Percentiles rank a stretch among this genome's conserved stretches.
Evolutionary conservation across 2,797 vertebrate genomes (phyloP).

Genomic region (Mergus octosetaceus): DNA sequence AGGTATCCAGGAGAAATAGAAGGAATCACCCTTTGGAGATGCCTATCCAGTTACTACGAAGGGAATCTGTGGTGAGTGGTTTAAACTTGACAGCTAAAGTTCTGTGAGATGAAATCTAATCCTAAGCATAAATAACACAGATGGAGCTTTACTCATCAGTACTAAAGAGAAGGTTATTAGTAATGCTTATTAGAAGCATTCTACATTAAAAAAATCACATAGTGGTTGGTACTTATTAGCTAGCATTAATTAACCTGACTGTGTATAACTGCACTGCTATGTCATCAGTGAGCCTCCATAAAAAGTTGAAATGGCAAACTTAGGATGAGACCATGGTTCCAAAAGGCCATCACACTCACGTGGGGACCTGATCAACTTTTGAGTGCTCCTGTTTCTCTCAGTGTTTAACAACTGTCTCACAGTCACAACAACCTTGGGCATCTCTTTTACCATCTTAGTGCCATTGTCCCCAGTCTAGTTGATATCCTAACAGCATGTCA

Average conservation of each 20-base stretch:
- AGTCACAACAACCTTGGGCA: not conserved
- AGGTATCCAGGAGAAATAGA: not conserved
- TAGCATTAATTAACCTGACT: not conserved
- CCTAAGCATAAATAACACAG: not conserved
- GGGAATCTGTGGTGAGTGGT: not conserved
- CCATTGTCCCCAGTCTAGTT: not conserved
- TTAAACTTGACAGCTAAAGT: constrained; percentile 24
- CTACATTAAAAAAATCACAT: not conserved
- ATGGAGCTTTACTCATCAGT: not conserved
- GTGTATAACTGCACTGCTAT: not conserved
- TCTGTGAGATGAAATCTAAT: constrained; percentile 21
- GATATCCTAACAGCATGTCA: not conserved
- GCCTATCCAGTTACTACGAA: not conserved
- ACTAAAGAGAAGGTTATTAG: not conserved
- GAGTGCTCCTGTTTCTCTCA: not conserved
- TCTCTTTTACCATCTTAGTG: not conserved
- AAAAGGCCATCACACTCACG: not conserved
- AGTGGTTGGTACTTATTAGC: not conserved
- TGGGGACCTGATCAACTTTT: not conserved
- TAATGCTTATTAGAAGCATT: not conserved
- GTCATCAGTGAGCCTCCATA: not conserved
- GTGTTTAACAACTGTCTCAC: not conserved
- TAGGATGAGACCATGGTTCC: not conserved
- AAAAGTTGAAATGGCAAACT: not conserved
- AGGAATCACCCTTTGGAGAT: not conserved